phyloP scores from a whole-genome alignment of 2,113 vertebrate species.

The Lethenteron reissneri region DNA sequence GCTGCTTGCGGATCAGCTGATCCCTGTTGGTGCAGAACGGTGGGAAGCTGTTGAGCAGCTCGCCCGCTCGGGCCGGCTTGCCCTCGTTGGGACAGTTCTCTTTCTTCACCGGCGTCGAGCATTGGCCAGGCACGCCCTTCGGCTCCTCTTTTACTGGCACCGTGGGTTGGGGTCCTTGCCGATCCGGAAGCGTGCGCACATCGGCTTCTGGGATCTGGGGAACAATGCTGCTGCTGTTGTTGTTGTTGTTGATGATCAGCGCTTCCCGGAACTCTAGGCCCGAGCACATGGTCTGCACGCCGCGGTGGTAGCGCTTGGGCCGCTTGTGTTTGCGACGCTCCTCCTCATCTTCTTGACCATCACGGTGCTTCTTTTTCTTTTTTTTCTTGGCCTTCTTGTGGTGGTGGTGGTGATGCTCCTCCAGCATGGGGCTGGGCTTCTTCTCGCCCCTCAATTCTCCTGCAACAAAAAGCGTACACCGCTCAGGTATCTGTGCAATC shows the following conservation, averaged over 20 bases:
- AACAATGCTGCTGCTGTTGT: too few relatives aligned
- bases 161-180: not conserved
- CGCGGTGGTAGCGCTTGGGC: constrained; percentile 88
- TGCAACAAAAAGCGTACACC: constrained; percentile 8
- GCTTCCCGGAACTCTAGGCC: constrained; percentile 26
- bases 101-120: not conserved
- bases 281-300: constrained; percentile 67
- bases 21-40: not conserved
- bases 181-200: not conserved
- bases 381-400: constrained; percentile 61
- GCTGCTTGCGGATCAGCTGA: not conserved
- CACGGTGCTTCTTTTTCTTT: constrained; percentile 99
- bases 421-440: constrained; percentile 1
- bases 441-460: constrained; percentile 33
- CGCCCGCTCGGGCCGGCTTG: not conserved
- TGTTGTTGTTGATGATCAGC: too few relatives aligned
- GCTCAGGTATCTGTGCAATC: too few relatives aligned
- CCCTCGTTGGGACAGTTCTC: not conserved
- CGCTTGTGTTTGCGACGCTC: constrained; percentile 49
- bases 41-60: not conserved
- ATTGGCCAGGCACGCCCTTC: not conserved
- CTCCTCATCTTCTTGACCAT: constrained; percentile 23
- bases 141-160: constrained; percentile 1
- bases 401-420: constrained; percentile 5
- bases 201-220: too few relatives aligned